Conservation (phyloP, 2,113 vertebrate genomes). For the Gobius niger region DNA sequence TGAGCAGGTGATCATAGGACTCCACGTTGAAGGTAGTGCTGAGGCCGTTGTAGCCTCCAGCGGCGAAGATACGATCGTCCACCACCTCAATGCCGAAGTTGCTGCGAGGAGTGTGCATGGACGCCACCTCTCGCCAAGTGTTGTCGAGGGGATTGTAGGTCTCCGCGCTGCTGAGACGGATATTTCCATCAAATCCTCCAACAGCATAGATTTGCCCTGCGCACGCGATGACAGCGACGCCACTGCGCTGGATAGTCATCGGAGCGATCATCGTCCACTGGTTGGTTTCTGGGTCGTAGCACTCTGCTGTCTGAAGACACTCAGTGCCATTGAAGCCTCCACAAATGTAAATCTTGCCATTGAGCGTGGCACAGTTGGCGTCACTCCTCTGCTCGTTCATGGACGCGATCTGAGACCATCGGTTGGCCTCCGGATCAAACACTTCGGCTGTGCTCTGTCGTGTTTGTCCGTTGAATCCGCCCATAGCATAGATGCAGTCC, state of each 20-base stretch:
- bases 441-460: no score
- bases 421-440: no score
- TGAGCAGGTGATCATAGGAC: constrained; percentile 45
- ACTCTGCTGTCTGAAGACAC: no score
- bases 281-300: constrained; percentile 16
- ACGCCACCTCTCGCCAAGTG: constrained; percentile 77
- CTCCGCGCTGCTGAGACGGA: constrained; percentile 61
- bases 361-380: constrained; percentile 68
- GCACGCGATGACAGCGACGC: constrained; percentile 33
- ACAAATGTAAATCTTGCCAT: constrained; percentile 81
- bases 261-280: constrained; percentile 49
- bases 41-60: constrained; percentile 31
- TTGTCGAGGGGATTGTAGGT: constrained; percentile 64
- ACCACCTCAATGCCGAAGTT: constrained; percentile 74
- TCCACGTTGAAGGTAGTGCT: constrained; percentile 37
- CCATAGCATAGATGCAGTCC: no score
- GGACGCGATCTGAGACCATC: background rate
- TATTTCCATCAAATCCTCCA: constrained; percentile 83
- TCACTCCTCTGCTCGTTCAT: constrained; percentile 45
- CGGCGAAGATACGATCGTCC: no score
- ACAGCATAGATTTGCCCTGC: constrained; percentile 55
- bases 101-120: constrained; percentile 81
- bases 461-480: no score
- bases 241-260: constrained; percentile 27
- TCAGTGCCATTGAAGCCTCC: no score